Conservation (phyloP, 2,113 vertebrate genomes). For the Megaleporinus macrocephalus region DNA sequence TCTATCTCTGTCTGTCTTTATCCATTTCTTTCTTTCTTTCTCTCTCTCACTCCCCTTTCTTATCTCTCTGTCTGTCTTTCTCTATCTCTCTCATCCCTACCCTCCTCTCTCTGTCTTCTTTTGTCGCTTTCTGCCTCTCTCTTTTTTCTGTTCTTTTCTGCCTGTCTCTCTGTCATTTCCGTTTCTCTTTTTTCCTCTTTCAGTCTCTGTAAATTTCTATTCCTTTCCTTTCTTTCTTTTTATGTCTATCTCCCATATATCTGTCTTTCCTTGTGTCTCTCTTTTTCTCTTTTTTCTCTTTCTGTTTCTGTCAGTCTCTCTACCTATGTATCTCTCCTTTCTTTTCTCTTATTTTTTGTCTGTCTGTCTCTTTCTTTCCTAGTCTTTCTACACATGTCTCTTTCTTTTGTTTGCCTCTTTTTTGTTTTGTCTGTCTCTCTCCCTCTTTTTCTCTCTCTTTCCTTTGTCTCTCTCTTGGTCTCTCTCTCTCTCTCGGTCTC, state of each 20-base stretch:
- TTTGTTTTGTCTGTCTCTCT: neutral
- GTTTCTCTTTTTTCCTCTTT: constrained; percentile 12
- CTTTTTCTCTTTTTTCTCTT: constrained; percentile 13
- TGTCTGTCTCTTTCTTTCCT: constrained; percentile 53
- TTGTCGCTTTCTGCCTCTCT: neutral
- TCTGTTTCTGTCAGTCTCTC: constrained; percentile 51
- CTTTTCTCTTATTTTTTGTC: constrained; percentile 34
- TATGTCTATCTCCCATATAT: constrained; percentile 62
- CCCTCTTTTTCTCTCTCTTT: constrained; percentile 5
- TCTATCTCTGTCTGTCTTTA: constrained; percentile 22
- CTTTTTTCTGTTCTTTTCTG: neutral
- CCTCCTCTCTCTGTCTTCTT: neutral
- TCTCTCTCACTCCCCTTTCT: no score
- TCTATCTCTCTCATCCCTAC: constrained; percentile 38
- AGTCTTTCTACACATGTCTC: no score
- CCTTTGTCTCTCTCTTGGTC: constrained; percentile 21
- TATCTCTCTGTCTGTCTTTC: no score
- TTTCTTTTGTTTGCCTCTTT: no score
- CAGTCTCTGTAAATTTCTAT: constrained; percentile 51
- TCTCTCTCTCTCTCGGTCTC: constrained; percentile 55
- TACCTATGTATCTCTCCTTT: constrained; percentile 13
- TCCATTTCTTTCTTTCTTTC: constrained; percentile 41
- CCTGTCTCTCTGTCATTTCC: neutral
- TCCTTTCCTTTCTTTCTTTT: constrained; percentile 17
- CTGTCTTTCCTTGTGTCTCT: neutral